Conservation (phyloP, 2,113 vertebrate species). For the Myiozetetes cayanensis region DNA sequence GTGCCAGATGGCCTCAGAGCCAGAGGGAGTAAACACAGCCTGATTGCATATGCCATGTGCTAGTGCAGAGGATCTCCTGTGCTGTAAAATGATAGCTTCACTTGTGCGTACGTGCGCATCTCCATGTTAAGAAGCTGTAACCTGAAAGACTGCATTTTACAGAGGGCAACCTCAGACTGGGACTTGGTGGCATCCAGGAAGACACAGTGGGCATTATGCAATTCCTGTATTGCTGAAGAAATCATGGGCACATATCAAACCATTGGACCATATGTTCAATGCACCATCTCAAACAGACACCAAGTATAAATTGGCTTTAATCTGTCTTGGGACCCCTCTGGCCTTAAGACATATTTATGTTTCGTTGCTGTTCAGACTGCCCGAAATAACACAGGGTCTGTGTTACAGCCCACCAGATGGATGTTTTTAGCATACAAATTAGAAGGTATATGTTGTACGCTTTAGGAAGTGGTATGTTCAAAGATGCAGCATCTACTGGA, state of each 20-base stretch:
- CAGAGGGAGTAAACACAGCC: constrained; percentile 15
- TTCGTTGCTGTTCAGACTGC: neutral
- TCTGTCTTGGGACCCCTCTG: neutral
- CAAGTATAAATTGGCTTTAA: neutral
- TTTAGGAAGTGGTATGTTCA: neutral
- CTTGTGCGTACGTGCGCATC: neutral
- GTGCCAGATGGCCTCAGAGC: constrained; percentile 31
- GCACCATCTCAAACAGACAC: neutral
- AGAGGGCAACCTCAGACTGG: neutral
- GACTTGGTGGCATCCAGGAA: neutral
- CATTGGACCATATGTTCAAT: neutral
- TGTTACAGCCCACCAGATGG: neutral
- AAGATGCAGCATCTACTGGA: neutral
- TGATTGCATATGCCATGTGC: neutral
- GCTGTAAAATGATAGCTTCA: neutral
- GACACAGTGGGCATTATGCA: neutral
- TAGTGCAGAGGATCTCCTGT: neutral
- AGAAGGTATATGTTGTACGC: neutral
- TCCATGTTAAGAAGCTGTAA: neutral
- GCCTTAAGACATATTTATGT: neutral
- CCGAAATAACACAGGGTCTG: neutral
- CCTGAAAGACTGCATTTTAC: neutral
- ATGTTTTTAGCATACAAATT: constrained; percentile 12
- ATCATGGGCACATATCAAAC: neutral
- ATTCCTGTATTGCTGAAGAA: neutral